Conservation (phyloP, 2,888 invertebrate species). For the Iphiclides podalirius region DNA sequence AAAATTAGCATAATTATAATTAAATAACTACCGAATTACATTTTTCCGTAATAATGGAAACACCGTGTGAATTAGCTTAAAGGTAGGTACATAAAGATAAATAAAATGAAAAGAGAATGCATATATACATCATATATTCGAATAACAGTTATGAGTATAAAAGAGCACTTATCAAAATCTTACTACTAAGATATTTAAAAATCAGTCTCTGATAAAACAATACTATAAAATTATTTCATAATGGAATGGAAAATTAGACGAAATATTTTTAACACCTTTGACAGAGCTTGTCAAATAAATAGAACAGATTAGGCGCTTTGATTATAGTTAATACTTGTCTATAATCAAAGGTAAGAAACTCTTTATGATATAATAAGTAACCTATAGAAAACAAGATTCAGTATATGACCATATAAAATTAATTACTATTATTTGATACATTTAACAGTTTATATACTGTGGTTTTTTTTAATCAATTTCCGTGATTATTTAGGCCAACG, state of each 20-base stretch:
- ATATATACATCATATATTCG: slow-evolving; percentile 3
- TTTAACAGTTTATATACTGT: not conserved
- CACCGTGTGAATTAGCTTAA: no score
- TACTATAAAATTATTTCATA: slow-evolving; percentile 21
- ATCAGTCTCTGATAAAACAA: slow-evolving; percentile 23
- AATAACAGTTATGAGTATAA: slow-evolving; percentile 3
- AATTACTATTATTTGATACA: not conserved
- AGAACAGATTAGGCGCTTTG: not conserved
- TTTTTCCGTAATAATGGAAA: no score
- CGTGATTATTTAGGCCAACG: not conserved
- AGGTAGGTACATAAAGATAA: no score
- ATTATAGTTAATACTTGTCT: not conserved
- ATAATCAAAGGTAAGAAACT: not conserved
- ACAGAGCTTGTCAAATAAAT: not conserved
- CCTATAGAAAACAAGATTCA: not conserved
- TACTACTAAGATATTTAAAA: slow-evolving; percentile 14
- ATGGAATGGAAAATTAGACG: slow-evolving; percentile 28
- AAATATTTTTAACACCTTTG: not conserved
- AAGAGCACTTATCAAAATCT: slow-evolving; percentile 8
- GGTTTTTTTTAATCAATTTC: not conserved
- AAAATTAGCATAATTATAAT: no score
- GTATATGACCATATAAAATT: not conserved
- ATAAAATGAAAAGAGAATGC: slow-evolving; percentile 7
- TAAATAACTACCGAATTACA: no score
- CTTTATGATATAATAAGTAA: no score